Conservation (phyloP, 2,888 invertebrate species). For the Drosophila greeni region DNA sequence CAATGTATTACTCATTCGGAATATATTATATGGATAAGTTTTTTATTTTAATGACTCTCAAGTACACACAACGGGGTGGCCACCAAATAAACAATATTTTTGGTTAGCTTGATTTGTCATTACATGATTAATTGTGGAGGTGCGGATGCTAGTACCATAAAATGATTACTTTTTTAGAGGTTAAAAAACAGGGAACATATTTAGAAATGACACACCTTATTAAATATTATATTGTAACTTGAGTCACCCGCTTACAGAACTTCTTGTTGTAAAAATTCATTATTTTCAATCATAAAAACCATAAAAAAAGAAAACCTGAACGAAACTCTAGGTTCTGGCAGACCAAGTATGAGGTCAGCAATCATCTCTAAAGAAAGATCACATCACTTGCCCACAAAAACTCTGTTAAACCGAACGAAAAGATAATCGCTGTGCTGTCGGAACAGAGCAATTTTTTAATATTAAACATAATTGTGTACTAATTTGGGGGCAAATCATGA, state of each 20-base stretch:
- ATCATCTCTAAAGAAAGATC: constrained; percentile 18
- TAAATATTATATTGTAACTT: constrained; percentile 2
- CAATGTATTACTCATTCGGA: constrained; percentile 18
- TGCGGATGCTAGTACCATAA: constrained; percentile 8
- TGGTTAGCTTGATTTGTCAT: constrained; percentile 33
- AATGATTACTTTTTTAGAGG: background rate
- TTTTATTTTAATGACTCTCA: constrained; percentile 13
- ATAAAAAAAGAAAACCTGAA: background rate
- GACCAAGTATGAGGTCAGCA: constrained; percentile 21
- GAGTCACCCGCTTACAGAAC: constrained; percentile 3
- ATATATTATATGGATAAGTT: constrained; percentile 7
- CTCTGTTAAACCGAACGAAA: constrained; percentile 10
- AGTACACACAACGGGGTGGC: constrained; percentile 14
- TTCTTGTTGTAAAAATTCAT: constrained; percentile 8
- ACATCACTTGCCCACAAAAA: constrained; percentile 5
- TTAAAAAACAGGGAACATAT: background rate
- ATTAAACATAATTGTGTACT: constrained; percentile 27
- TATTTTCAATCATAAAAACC: constrained; percentile 6
- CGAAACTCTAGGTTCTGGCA: background rate
- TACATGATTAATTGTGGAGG: constrained; percentile 26
- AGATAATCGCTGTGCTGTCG: constrained; percentile 16
- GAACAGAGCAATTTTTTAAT: constrained; percentile 23
- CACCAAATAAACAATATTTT: constrained; percentile 28
- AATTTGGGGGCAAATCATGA: constrained; percentile 18
- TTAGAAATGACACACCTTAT: constrained; percentile 13